phyloP scores from a whole-genome alignment of 2,113 vertebrate species.

The Polypterus senegalus region DNA sequence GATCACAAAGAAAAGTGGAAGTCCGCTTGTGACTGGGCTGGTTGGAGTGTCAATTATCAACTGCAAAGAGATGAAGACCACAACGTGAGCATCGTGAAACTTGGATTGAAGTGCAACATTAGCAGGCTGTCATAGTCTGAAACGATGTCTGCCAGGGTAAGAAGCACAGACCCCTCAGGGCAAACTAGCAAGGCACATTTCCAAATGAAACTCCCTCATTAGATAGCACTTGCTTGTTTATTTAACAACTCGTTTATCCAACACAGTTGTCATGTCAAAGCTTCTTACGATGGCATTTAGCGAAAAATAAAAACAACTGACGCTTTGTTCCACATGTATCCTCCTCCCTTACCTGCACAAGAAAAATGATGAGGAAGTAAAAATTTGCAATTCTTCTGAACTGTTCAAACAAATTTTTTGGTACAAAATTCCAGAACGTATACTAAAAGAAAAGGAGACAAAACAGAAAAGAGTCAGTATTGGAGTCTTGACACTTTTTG shows the following conservation, averaged over 20 bases:
- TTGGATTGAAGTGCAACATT: neutral
- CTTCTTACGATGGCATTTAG: neutral
- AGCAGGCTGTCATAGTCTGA: neutral
- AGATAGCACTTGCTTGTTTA: too few species aligned
- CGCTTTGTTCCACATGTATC: neutral
- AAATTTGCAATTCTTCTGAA: constrained; percentile 97
- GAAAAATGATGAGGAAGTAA: constrained; percentile 97
- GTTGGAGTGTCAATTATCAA: constrained; percentile 95
- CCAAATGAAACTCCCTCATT: too few species aligned
- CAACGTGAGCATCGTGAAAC: neutral
- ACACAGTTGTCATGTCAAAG: too few species aligned
- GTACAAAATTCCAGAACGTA: constrained; percentile 95
- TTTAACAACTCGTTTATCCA: too few species aligned
- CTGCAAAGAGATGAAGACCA: constrained; percentile 40
- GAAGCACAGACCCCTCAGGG: too few species aligned
- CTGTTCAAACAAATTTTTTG: constrained; percentile 95
- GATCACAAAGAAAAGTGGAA: constrained; percentile 94
- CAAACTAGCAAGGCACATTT: too few species aligned
- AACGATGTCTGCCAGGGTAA: too few species aligned
- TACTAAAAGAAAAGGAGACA: constrained; percentile 55
- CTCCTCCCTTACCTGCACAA: constrained; percentile 77
- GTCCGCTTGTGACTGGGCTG: constrained; percentile 87
- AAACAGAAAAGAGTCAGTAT: constrained; percentile 10
- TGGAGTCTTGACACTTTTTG: too few species aligned
- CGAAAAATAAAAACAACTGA: neutral